Base-by-base conservation (phyloP, 2,113 vertebrate species). In the Deroptyus accipitrinus region DNA sequence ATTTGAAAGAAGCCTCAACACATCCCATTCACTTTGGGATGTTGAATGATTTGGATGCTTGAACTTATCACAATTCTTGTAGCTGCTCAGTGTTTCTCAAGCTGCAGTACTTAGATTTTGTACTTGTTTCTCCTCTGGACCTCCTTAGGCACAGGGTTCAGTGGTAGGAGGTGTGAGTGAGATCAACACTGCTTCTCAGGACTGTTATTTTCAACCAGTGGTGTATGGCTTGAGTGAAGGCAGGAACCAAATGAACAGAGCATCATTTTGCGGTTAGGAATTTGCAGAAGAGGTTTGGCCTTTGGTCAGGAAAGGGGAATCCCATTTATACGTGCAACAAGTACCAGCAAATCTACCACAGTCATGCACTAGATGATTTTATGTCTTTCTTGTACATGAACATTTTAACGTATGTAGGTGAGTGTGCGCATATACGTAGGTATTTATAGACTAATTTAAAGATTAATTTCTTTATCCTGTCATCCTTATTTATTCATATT, bases 401-500 rank as follows among this genome's bases (percentile, higher is more conserved):
- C 75, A 61, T 75, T 72, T 46, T 96, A 66, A 77, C 30, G 35
- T 75, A 44, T 37, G 46, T 84, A 94, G 93, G 74, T 95, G 91
- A 94, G 83, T 75, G 69, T 96, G 73, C 92, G 67, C 77, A 84
- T 89, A 86, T 92, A 77, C 41, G 24, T 74, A 39, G 6, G 37
- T 44, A 92, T 79, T 83, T 90, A 86, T 87, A 72, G 33, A n/a
- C 55, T 72, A 67, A 63, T 69, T 83, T 64, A 78, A 96, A 87
- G 80, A 86, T 73, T 62, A 41, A 91, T 70, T 57, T 75, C 87
- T 92, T 90, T 59, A 23, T 68, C 78, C 75, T 95, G 83, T 93
- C 94, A 92, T 85, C 62, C 61, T 97, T 97, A 98, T 97, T 97
- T 94, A 96, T 94, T 96, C 95, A 8, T 97, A 90, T 98, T 97